Evolutionary conservation across 2,888 invertebrate genomes (phyloP), one percentile per base, ranked within the genome.

Genomic region (Chymomyza procnemis): DNA sequence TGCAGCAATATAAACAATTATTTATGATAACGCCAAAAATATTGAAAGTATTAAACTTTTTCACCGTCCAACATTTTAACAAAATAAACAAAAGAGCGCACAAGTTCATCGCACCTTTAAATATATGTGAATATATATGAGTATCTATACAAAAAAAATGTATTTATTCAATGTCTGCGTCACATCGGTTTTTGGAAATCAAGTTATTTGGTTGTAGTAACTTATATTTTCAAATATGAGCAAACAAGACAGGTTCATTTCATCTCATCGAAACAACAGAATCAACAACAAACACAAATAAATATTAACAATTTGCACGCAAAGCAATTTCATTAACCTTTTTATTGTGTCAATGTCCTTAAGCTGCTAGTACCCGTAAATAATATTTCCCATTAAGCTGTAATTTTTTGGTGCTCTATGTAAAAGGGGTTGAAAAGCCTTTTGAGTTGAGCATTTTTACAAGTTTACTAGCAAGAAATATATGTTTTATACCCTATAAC

Each of bases 291-390:
- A 50, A n/a, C 4, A 50, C 16, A 50, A 50, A 50, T 26, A 50
- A 50, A 64, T 9, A 60, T 50, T 18, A 41, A 59, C 21, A 65
- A 69, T 73, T 64, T 67, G 66, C 16, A 50, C 50, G 50, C 67
- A 67, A 67, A 56, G 63, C 55, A 57, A 48, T 69, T 76, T 69
- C 71, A 72, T 76, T 79, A 79, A 76, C 81, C 76, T 69, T 67
- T 60, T 57, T 50, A 12, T 54, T 60, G 52, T 74, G 75, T 75
- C 73, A 79, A 67, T 73, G 79, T n/a, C 52, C 64, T 60, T 4
- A 5, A 50, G 50, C 19, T 50, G 9, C 8, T 2, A 14, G 16
- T 50, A 8, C 14, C 16, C 18, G 50, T 26, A 64, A 56, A 9
- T 47, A 57, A 18, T 41, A 79, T 77, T 82, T 79, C 71, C 67